These are phyloP conservation scores for Conchocele bisecta DNA, from an alignment of 2,888 invertebrate genomes.

Conservation along the genomic window DNA sequence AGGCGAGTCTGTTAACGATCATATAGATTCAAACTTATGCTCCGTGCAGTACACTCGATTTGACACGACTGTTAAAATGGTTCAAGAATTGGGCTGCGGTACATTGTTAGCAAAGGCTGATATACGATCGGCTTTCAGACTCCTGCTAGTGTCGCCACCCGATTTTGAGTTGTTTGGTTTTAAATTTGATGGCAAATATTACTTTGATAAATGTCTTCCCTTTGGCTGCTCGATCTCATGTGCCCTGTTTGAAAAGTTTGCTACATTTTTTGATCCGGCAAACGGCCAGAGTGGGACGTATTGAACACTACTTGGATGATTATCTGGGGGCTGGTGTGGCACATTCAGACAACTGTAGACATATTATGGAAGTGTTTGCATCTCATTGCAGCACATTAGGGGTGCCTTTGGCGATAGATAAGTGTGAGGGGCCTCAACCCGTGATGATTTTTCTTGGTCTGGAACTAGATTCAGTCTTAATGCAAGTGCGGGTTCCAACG, in stretches of 20 bases:
- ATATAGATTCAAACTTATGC: slow-evolving; percentile 6
- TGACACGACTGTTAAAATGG: slow-evolving; percentile 86
- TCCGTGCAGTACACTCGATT: slow-evolving; percentile 11
- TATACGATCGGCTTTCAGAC: slow-evolving; percentile 12
- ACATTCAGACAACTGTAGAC: not conserved
- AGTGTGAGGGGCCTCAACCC: no score
- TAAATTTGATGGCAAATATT: no score
- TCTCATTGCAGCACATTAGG: no score
- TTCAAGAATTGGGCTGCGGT: slow-evolving; percentile 9
- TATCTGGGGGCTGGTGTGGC: no score
- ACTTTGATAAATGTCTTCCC: slow-evolving; percentile 8
- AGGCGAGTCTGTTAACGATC: slow-evolving; percentile 6
- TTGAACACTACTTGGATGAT: no score
- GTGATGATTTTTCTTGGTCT: no score
- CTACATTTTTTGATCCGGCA: slow-evolving; percentile 4
- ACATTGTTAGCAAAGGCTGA: slow-evolving; percentile 21
- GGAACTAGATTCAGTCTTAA: no score
- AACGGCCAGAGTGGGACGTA: not conserved
- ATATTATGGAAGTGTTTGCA: no score
- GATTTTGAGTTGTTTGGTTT: slow-evolving; percentile 16
- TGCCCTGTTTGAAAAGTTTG: no score
- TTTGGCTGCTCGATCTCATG: slow-evolving; percentile 15
- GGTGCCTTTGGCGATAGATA: no score
- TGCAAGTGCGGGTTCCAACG: no score
- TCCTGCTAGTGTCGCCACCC: slow-evolving; percentile 1